These are phyloP conservation scores for Pelodytes ibericus DNA, from an alignment of 2,797 vertebrate species.

Conservation along the genomic window DNA sequence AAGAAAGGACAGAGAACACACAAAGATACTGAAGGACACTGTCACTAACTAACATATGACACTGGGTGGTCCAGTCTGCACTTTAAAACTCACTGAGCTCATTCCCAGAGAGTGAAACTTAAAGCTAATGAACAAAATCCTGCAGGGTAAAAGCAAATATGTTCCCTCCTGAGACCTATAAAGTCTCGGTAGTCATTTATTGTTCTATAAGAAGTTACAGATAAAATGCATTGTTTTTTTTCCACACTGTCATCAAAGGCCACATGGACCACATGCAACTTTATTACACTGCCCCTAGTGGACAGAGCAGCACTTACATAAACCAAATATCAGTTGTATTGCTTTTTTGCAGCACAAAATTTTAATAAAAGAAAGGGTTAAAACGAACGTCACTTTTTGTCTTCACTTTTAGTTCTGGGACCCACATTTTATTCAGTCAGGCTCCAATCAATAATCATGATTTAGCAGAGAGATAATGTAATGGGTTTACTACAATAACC, in stretches of 20 bases:
- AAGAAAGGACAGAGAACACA: background rate
- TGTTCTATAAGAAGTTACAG: background rate
- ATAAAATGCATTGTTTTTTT: background rate
- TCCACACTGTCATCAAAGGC: constrained; percentile 9
- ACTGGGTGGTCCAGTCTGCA: constrained; percentile 34
- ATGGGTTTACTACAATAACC: too few species aligned
- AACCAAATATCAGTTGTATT: too few species aligned
- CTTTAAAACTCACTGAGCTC: background rate
- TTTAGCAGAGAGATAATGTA: too few species aligned
- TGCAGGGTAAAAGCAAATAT: background rate
- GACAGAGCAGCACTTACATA: background rate
- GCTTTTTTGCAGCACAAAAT: too few species aligned
- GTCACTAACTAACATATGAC: background rate
- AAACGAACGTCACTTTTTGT: too few species aligned
- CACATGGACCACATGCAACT: background rate
- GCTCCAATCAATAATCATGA: too few species aligned
- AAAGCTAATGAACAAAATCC: background rate
- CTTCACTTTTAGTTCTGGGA: too few species aligned
- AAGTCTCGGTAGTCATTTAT: background rate
- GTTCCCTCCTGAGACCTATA: background rate
- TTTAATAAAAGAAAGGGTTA: too few species aligned
- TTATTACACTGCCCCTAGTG: constrained; percentile 13
- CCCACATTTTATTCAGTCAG: too few species aligned
- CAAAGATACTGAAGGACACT: background rate
- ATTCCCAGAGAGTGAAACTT: background rate